phyloP scores from a whole-genome alignment of 1,140 invertebrate genomes.

The Geopemphigus sp. region DNA sequence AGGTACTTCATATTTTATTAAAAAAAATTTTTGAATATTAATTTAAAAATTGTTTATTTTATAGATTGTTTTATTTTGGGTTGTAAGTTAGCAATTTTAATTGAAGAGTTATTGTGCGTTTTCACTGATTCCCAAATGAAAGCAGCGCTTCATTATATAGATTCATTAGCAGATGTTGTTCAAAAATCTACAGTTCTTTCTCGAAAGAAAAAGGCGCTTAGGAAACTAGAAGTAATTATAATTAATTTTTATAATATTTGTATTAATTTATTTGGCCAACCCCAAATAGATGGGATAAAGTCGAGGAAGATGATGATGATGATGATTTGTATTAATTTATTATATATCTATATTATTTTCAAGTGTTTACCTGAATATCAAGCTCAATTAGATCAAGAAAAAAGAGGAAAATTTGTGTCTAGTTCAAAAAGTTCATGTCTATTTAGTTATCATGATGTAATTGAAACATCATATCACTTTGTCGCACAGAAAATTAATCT shows the following conservation, averaged over 20 bases:
- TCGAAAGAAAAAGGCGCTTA: constrained; percentile 81
- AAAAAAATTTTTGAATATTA: background rate
- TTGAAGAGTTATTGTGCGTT: constrained; percentile 98
- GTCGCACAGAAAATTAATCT: constrained; percentile 90
- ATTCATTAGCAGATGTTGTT: constrained; percentile 83
- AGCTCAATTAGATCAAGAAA: constrained; percentile 70
- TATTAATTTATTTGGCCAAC: background rate
- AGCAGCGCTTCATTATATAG: constrained; percentile 89
- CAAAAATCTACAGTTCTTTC: constrained; percentile 78
- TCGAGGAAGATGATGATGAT: too few relatives aligned
- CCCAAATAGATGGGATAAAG: too few relatives aligned
- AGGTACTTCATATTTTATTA: constrained; percentile 60
- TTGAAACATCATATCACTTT: constrained; percentile 97
- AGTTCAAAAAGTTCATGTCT: constrained; percentile 63
- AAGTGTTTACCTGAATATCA: constrained; percentile 77
- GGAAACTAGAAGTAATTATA: constrained; percentile 76
- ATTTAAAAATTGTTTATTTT: constrained; percentile 52
- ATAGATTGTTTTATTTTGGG: constrained; percentile 92
- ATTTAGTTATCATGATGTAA: constrained; percentile 88
- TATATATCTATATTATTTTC: background rate
- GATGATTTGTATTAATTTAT: too few relatives aligned
- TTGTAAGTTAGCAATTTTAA: constrained; percentile 84
- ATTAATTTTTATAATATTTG: background rate
- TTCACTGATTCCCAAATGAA: constrained; percentile 94
- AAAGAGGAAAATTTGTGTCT: constrained; percentile 57